A percentile compares a stretch with the other conserved stretches of the same genome.
phyloP scores from a whole-genome alignment of 2,888 invertebrate species.

The Gasteruption jaculator region DNA sequence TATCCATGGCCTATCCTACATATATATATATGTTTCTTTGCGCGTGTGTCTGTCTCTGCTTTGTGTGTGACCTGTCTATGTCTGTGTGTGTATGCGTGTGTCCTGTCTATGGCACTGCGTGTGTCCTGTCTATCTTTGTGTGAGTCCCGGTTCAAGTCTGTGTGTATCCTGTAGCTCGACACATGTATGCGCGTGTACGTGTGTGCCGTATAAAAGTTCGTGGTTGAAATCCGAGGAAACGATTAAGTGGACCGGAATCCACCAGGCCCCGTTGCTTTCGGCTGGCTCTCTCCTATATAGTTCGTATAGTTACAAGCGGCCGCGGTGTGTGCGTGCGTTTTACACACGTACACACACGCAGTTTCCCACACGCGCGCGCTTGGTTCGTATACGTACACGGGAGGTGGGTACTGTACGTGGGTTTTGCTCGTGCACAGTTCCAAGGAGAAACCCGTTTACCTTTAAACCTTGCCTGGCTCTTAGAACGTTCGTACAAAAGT shows the following conservation, averaged over 20 bases:
- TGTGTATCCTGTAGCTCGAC: no score
- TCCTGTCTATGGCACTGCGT: no score
- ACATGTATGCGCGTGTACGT: no score
- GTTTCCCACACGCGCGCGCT: conserved; percentile 18
- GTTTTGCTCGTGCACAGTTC: conserved; percentile 23
- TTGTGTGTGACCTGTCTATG: no score
- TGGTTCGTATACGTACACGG: conserved; percentile 9
- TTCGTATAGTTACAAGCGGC: conserved; percentile 17
- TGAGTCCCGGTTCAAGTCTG: no score
- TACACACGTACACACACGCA: conserved; percentile 21
- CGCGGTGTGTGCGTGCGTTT: conserved; percentile 14
- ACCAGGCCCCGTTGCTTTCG: conserved; percentile 41
- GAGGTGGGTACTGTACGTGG: not conserved
- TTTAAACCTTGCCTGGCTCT: conserved; percentile 36
- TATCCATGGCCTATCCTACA: no score
- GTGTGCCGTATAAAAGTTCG: no score
- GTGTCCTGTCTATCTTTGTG: no score
- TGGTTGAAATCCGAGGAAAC: conserved; percentile 38
- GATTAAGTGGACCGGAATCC: conserved; percentile 43
- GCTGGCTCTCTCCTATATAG: conserved; percentile 23
- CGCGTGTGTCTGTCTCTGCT: no score
- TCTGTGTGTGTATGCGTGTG: no score
- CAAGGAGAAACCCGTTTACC: conserved; percentile 43
- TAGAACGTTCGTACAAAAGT: no score
- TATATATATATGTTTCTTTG: no score